Percentiles rank a stretch among this genome's conserved stretches.
Evolutionary conservation across 2,888 invertebrate species (phyloP).

Genomic region (Alcis repandata): DNA sequence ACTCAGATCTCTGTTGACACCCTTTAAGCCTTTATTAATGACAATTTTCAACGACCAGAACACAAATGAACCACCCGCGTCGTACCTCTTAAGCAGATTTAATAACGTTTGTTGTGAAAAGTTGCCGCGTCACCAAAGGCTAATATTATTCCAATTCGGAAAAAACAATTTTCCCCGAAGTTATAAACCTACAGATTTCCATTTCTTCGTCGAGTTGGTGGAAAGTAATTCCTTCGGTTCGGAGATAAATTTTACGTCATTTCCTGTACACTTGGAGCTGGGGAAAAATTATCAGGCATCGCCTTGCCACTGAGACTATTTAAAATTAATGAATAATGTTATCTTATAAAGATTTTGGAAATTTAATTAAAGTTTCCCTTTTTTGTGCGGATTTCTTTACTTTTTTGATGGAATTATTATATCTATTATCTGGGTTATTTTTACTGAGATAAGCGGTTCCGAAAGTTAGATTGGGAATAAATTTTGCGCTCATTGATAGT

Average conservation of each 20-base stretch:
- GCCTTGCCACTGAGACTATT: slow-evolving; percentile 77
- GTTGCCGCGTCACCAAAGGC: slow-evolving; percentile 70
- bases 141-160: slow-evolving; percentile 76
- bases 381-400: slow-evolving; percentile 62
- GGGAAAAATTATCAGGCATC: slow-evolving; percentile 83
- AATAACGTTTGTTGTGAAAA: slow-evolving; percentile 69
- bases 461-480: slow-evolving; percentile 70
- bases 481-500: slow-evolving; percentile 55
- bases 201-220: slow-evolving; percentile 78
- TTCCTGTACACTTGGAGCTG: slow-evolving; percentile 78
- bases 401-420: slow-evolving; percentile 77
- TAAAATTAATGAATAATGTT: slow-evolving; percentile 87
- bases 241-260: slow-evolving; percentile 83
- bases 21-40: slow-evolving; percentile 71
- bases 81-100: slow-evolving; percentile 59
- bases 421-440: slow-evolving; percentile 78
- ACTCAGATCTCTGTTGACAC: slow-evolving; percentile 64
- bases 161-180: slow-evolving; percentile 80
- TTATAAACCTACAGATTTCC: slow-evolving; percentile 83
- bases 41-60: slow-evolving; percentile 59
- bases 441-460: slow-evolving; percentile 69
- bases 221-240: slow-evolving; percentile 81
- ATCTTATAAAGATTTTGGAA: slow-evolving; percentile 83
- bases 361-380: slow-evolving; percentile 84
- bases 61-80: slow-evolving; percentile 55